These are phyloP conservation scores for Ips nitidus DNA, from an alignment of 1,140 invertebrate genomes.

Conservation along the genomic window DNA sequence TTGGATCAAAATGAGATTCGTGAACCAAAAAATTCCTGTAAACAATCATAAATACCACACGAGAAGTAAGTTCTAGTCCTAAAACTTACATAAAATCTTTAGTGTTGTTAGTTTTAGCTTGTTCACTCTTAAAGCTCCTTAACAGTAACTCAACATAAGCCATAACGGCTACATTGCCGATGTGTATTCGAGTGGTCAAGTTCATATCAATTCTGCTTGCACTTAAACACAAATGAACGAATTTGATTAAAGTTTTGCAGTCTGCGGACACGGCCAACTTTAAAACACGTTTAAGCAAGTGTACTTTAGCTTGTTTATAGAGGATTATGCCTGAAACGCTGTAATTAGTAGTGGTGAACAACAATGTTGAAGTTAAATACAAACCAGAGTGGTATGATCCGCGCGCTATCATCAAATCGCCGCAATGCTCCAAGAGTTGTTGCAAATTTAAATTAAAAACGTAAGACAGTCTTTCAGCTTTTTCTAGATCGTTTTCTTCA, in stretches of 20 bases:
- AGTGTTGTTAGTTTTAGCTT: slow-evolving; percentile 50
- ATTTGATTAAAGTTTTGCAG: slow-evolving; percentile 67
- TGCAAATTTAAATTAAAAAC: slow-evolving; percentile 69
- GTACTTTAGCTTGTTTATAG: slow-evolving; percentile 72
- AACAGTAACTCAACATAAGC: slow-evolving; percentile 66
- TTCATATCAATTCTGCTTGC: slow-evolving; percentile 61
- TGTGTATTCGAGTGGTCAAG: slow-evolving; percentile 63
- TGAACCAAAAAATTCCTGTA: slow-evolving; percentile 66
- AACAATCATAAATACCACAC: slow-evolving; percentile 16
- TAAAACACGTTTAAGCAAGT: slow-evolving; percentile 67
- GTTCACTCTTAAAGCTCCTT: slow-evolving; percentile 47
- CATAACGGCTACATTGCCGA: slow-evolving; percentile 70
- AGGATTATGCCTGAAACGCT: slow-evolving; percentile 60
- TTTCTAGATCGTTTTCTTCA: slow-evolving; percentile 58
- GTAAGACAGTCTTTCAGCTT: slow-evolving; percentile 58
- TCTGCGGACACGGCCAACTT: slow-evolving; percentile 73
- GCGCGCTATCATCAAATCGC: slow-evolving; percentile 67
- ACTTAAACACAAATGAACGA: slow-evolving; percentile 61
- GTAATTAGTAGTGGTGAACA: not conserved
- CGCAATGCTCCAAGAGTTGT: slow-evolving; percentile 70
- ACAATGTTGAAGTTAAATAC: not conserved
- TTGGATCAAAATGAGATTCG: slow-evolving; percentile 71
- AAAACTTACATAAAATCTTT: slow-evolving; percentile 61
- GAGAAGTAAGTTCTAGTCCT: no score
- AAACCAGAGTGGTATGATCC: slow-evolving; percentile 60